Evolutionary conservation across 2,797 vertebrate genomes (phyloP).

Genomic region (Pygocentrus nattereri): DNA sequence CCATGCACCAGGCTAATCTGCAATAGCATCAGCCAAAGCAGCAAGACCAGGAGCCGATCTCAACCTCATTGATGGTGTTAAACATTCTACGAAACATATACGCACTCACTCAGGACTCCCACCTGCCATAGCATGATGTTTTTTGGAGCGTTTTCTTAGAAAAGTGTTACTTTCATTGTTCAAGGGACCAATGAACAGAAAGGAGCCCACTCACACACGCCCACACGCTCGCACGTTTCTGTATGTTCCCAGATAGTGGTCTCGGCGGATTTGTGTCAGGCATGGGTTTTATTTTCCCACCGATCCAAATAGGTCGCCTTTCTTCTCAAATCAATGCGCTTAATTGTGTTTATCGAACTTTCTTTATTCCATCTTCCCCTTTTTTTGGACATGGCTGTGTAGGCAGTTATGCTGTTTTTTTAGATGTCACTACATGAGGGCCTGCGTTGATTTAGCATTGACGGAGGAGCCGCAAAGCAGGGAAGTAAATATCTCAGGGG

Average conservation of each 20-base stretch:
- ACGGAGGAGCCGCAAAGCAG: not conserved
- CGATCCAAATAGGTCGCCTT: not conserved
- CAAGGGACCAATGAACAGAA: constrained; percentile 27
- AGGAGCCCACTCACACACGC: constrained; percentile 14
- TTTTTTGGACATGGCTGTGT: not conserved
- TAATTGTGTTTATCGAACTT: not conserved
- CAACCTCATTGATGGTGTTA: not conserved
- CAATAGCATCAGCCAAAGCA: not conserved
- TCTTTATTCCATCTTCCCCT: not conserved
- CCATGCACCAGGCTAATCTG: constrained; percentile 1
- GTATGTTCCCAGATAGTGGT: constrained; percentile 42
- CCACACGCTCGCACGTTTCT: constrained; percentile 45
- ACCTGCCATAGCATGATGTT: not conserved
- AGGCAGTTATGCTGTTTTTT: not conserved
- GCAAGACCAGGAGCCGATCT: not conserved
- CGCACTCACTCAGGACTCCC: not conserved
- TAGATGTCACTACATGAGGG: constrained; percentile 2
- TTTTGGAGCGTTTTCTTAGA: constrained; percentile 18
- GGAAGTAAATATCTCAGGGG: constrained; percentile 16
- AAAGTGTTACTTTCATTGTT: constrained; percentile 25
- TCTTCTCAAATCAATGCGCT: constrained; percentile 9
- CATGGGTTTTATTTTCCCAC: constrained; percentile 18
- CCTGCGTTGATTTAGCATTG: constrained; percentile 25
- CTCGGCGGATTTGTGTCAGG: constrained; percentile 10
- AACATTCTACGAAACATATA: not conserved